phyloP scores from a whole-genome alignment of 2,113 vertebrate genomes.

The Atlantisia rogersi region DNA sequence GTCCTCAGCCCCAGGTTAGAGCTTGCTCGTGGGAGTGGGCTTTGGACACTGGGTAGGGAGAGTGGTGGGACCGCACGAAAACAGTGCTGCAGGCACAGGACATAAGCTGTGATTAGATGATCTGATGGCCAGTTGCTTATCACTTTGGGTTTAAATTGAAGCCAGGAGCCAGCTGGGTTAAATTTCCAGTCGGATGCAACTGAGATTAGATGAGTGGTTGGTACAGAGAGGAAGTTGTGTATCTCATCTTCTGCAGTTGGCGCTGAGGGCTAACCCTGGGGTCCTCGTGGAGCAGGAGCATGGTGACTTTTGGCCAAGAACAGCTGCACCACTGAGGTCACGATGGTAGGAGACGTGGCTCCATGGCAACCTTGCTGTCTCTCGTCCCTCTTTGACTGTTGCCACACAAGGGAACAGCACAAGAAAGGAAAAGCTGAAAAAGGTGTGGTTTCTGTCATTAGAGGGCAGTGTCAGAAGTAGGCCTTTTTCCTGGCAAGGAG shows the following conservation, averaged over 20 bases:
- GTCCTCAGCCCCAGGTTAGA: not conserved
- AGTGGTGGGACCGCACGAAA: not conserved
- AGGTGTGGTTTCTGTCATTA: not conserved
- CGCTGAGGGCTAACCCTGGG: not conserved
- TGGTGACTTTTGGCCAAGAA: not conserved
- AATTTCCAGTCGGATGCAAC: constrained; percentile 2
- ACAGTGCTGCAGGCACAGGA: not conserved
- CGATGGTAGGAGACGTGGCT: not conserved
- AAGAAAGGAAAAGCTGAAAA: not conserved
- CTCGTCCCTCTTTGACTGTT: not conserved
- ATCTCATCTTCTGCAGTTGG: not conserved
- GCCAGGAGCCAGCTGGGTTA: constrained; percentile 12
- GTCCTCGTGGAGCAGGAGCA: not conserved
- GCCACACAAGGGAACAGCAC: not conserved
- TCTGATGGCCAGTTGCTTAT: not conserved
- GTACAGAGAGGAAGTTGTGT: not conserved
- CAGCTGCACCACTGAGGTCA: not conserved
- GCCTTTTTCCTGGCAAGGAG: not conserved
- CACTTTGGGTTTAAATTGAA: not conserved
- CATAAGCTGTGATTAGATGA: not conserved
- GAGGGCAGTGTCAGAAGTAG: not conserved
- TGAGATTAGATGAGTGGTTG: not conserved
- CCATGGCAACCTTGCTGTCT: constrained; percentile 46
- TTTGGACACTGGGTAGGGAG: not conserved
- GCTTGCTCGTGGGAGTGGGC: not conserved